Percentiles rank a stretch among this genome's conserved stretches.
phyloP scores from a whole-genome alignment of 2,888 invertebrate species.

The Arge pagana region DNA sequence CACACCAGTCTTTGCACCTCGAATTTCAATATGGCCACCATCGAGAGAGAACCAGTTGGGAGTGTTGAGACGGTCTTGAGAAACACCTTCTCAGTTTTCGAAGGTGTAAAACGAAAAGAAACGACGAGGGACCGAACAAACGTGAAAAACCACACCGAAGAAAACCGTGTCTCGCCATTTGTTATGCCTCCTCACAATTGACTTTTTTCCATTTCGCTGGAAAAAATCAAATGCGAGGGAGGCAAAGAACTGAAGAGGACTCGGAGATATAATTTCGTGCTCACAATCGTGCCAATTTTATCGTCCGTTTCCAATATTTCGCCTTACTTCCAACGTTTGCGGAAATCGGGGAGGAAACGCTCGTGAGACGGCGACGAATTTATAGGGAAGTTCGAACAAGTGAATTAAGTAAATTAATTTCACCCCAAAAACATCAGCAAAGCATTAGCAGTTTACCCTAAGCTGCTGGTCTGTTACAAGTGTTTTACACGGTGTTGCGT shows the following conservation, averaged over 20 bases:
- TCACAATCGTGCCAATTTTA: too few relatives aligned
- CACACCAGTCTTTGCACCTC: conserved; percentile 50
- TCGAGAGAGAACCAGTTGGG: conserved; percentile 33
- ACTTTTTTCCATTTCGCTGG: too few relatives aligned
- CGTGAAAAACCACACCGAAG: too few relatives aligned
- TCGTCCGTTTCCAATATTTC: too few relatives aligned
- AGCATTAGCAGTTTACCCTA: conserved; percentile 51
- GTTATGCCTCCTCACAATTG: too few relatives aligned
- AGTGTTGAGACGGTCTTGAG: conserved; percentile 29
- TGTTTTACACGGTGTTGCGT: conserved; percentile 54
- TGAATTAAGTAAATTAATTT: conserved; percentile 56
- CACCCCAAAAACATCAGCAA: conserved; percentile 52
- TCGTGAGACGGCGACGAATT: neutral
- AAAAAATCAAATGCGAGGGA: too few relatives aligned
- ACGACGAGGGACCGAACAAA: too few relatives aligned
- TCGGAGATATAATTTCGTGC: too few relatives aligned
- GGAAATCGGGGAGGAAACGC: too few relatives aligned
- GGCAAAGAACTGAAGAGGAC: too few relatives aligned
- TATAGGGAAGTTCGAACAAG: conserved; percentile 2
- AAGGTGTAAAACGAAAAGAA: conserved; percentile 42
- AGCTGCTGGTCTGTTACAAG: conserved; percentile 52
- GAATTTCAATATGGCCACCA: conserved; percentile 49
- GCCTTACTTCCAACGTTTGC: too few relatives aligned
- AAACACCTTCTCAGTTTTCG: conserved; percentile 31
- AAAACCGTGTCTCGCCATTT: too few relatives aligned